Evolutionary conservation across 2,797 vertebrate species (phyloP), one percentile per base, ranked within the genome.

Genomic region (Mus caroli): DNA sequence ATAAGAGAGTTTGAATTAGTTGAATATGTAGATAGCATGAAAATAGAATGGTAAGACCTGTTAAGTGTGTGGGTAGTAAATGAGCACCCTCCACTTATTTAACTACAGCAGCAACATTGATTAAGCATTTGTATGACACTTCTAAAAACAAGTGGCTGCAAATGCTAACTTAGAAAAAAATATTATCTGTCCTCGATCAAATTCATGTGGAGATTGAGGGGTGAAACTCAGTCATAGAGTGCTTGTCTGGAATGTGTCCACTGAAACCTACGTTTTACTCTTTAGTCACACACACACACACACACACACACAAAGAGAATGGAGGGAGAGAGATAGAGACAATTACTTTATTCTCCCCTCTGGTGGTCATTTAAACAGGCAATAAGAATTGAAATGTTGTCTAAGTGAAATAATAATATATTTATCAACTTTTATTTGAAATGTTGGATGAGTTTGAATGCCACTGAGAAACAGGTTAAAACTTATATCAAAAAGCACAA

Each of bases 121-220:
- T 20, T 52, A 73, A 96, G 8, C 22, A n/a, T 46, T 76, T 54
- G 5, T 34, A 75, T 58, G 6, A 95, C 79, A 4, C 92, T 80
- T 54, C 40, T 62, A 43, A 14, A 87, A 92, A 83, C 34, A 92
- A 92, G 7, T 54, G 31, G 15, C n/a, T 69, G 2, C 37, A 90
- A 94, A 90, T 40, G 11, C 64, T 79, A 94, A 91, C 67, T 84
- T 77, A 40, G 31, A 34, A 75, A 91, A 96, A 88, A 97, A 37
- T 75, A 13, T 88, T 92, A 28, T 22, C 9, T 79, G 13, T 28
- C 84, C 26, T 92, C 60, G 91, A 60, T 58, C 11, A 71, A 80
- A 75, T 84, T 50, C 78, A 20, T 86, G 67, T 69, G 43, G 22
- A 6, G 24, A 8, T 52, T 34, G 15, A 34, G 19, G 11, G 28